A percentile compares a stretch with the other conserved stretches of the same genome.
Conservation (phyloP, 2,888 invertebrate genomes). For the Diaperis boleti region DNA sequence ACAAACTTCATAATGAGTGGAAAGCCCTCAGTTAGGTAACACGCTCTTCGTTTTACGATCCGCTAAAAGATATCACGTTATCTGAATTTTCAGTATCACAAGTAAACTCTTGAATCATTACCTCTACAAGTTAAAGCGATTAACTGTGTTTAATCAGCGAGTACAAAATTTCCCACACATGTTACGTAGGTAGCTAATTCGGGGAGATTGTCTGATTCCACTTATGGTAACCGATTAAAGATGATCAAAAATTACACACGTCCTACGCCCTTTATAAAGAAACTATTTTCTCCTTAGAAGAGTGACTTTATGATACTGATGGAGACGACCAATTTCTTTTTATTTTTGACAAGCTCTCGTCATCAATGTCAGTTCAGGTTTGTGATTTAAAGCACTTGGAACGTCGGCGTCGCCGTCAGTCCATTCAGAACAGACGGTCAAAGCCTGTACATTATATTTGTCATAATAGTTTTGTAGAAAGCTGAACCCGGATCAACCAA, state of each 20-base stretch:
- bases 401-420: conserved; percentile 18
- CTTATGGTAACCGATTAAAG: conserved; percentile 5
- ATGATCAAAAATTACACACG: conserved; percentile 5
- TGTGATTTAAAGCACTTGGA: conserved; percentile 4
- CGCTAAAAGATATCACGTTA: conserved; percentile 7
- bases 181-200: conserved; percentile 7
- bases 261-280: conserved; percentile 1
- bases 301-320: neutral
- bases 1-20: conserved; percentile 4
- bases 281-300: conserved; percentile 1
- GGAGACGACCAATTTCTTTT: neutral
- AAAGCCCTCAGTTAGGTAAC: conserved; percentile 12
- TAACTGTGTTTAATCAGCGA: neutral
- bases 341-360: neutral
- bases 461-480: conserved; percentile 15
- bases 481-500: conserved; percentile 11
- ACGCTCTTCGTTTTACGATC: conserved; percentile 12
- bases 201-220: neutral
- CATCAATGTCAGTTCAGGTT: conserved; percentile 14
- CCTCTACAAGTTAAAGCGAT: neutral
- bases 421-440: conserved; percentile 13
- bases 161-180: neutral
- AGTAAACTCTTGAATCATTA: no score
- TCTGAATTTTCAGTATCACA: neutral
- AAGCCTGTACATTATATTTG: conserved; percentile 19